A percentile compares a stretch with the other conserved stretches of the same genome.
phyloP scores from a whole-genome alignment of 1,140 invertebrate species.

The Paralvinella palmiformis region DNA sequence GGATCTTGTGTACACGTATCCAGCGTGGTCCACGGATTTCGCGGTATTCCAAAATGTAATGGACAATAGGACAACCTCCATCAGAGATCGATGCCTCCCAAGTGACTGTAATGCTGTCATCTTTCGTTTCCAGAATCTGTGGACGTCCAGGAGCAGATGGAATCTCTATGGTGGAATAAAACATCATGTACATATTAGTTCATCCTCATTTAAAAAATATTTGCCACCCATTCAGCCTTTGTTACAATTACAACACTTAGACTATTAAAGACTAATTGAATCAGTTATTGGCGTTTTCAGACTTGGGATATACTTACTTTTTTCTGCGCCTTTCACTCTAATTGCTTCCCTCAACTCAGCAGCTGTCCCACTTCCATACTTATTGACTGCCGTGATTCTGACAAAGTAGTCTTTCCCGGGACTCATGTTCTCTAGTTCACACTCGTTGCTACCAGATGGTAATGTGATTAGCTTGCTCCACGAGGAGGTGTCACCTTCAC shows the following conservation, averaged over 20 bases:
- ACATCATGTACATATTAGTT: too few species aligned
- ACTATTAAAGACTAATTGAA: too few species aligned
- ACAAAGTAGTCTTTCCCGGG: constrained; percentile 90
- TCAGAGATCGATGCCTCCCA: constrained; percentile 91
- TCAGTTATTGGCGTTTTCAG: not conserved
- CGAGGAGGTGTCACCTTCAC: constrained; percentile 20
- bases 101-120: constrained; percentile 26
- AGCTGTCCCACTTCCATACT: constrained; percentile 65
- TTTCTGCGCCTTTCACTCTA: constrained; percentile 23
- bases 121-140: not conserved
- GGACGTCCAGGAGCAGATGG: not conserved
- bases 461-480: constrained; percentile 10
- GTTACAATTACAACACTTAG: too few species aligned
- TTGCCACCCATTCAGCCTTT: too few species aligned
- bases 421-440: constrained; percentile 69
- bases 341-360: constrained; percentile 65
- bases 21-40: constrained; percentile 65
- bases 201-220: too few species aligned
- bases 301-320: not conserved
- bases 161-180: too few species aligned
- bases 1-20: constrained; percentile 76
- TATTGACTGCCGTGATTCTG: constrained; percentile 81
- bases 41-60: constrained; percentile 92
- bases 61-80: constrained; percentile 85
- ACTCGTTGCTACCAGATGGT: not conserved